Evolutionary conservation across 2,797 vertebrate species (phyloP).

Genomic region (Enteromius radiatus): DNA sequence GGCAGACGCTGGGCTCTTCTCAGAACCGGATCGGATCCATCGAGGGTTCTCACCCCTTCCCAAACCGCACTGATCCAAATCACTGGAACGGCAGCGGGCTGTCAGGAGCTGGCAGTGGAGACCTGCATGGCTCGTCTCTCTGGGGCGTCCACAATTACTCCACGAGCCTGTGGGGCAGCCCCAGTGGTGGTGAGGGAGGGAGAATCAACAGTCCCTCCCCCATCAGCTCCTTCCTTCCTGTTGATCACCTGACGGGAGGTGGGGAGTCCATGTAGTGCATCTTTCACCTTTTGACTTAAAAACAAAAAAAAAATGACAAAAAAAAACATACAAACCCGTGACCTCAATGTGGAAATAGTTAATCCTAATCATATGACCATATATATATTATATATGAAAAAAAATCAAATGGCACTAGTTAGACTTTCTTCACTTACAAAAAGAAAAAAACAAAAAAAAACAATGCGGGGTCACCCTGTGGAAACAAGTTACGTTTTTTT

Average conservation of each 20-base stretch:
- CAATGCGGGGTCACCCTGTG: constrained; percentile 87
- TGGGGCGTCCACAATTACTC: constrained; percentile 96
- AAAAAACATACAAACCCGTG: constrained; percentile 71
- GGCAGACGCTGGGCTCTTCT: constrained; percentile 92
- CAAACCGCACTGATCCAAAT: constrained; percentile 90
- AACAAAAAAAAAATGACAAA: constrained; percentile 37
- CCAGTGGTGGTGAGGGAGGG: constrained; percentile 85
- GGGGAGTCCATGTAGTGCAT: constrained; percentile 91
- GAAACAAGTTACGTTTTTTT: constrained; percentile 89
- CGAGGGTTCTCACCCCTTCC: constrained; percentile 91
- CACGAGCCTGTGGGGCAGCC: constrained; percentile 94
- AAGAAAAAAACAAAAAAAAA: constrained; percentile 62
- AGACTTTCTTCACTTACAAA: constrained; percentile 90
- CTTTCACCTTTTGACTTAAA: constrained; percentile 72
- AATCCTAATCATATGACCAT: constrained; percentile 69
- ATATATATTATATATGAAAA: constrained; percentile 55
- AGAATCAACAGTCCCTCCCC: constrained; percentile 91
- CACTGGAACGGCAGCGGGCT: constrained; percentile 94
- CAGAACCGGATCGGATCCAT: constrained; percentile 88
- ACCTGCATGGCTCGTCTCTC: constrained; percentile 94
- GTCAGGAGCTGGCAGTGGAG: constrained; percentile 82
- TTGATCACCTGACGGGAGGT: constrained; percentile 93
- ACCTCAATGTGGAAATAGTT: constrained; percentile 82
- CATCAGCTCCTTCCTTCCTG: constrained; percentile 95
- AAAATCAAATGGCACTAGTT: constrained; percentile 87